These are phyloP conservation scores for Acrocephalus scirpaceus DNA, from an alignment of 2,797 vertebrate species.

Conservation along the genomic window DNA sequence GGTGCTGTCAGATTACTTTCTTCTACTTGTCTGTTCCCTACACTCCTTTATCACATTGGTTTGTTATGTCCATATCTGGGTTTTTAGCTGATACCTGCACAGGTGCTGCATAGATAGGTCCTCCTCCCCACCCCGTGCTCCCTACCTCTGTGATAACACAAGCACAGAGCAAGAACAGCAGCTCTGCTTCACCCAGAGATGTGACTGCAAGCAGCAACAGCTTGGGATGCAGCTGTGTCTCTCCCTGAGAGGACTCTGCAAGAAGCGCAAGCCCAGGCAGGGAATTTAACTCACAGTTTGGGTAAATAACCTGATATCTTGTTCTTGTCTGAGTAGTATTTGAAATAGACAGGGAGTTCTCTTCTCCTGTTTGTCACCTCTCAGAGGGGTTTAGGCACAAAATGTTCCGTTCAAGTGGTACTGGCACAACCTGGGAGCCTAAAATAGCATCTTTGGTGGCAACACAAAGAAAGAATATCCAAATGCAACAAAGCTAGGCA, in stretches of 20 bases:
- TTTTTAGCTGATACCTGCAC: background rate
- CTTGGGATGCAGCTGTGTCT: background rate
- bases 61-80: accelerated
- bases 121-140: background rate
- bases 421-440: background rate
- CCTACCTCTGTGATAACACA: too few species aligned
- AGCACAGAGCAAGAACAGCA: background rate
- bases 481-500: background rate
- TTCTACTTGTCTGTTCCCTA: background rate
- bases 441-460: background rate
- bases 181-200: background rate
- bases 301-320: background rate
- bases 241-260: background rate
- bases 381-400: background rate
- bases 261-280: accelerated
- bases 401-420: background rate
- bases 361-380: background rate
- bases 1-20: background rate
- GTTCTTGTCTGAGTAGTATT: background rate
- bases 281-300: background rate
- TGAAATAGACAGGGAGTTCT: background rate
- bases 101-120: background rate
- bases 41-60: background rate
- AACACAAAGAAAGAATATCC: background rate
- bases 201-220: background rate